Base-by-base conservation (phyloP, 2,113 vertebrate genomes). In the Sminthopsis crassicaudata region DNA sequence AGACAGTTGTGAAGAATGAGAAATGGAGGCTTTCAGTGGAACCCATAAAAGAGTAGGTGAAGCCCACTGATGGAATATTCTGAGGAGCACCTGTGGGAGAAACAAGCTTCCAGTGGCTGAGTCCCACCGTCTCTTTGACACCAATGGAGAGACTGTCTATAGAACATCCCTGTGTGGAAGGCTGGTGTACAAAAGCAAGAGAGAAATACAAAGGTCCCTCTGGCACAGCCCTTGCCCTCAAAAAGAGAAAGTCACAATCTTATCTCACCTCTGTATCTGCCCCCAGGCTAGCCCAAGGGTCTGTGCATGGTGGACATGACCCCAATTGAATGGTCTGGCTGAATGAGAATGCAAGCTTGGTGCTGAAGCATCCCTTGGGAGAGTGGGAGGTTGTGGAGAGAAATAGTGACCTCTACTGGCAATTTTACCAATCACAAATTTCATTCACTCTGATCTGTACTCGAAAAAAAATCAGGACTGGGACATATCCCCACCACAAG, bases 351-450 rank as follows among this genome's bases (percentile, higher is more conserved):
- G 14, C 3, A 5, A n/a, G 60, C 16, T n/a, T n/a, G 1, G 12
- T 36, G 30, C 60, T 36, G 60, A 67, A 16, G 11, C 30, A 10
- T 67, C 30, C 30, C 36, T 36, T 16, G 67, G 67, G 36, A 36
- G 30, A 4, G 30, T 16, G 14, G 36, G 30, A 23, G 19, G 2
- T 97, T 98, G 53, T 92, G 46, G 98, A 96, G 98, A 97, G 98
- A 97, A 98, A 98, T 60, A 98, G 98, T 98, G 98, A 98, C 98
- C 98, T 98, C 98, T 99, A 93, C 97, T 98, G 98, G 98, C 92
- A 12, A 94, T n/a, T 52, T 30, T 0, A 36, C 89, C 30, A 89
- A n/a, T 76, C 67, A 16, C n/a, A 84, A n/a, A n/a, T 84, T 84
- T 42, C 67, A 84, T 30, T 1, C 57, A n/a, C 6, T 42, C 67